Evolutionary conservation across 2,113 vertebrate genomes (phyloP).

Genomic region (Elephantulus edwardii): DNA sequence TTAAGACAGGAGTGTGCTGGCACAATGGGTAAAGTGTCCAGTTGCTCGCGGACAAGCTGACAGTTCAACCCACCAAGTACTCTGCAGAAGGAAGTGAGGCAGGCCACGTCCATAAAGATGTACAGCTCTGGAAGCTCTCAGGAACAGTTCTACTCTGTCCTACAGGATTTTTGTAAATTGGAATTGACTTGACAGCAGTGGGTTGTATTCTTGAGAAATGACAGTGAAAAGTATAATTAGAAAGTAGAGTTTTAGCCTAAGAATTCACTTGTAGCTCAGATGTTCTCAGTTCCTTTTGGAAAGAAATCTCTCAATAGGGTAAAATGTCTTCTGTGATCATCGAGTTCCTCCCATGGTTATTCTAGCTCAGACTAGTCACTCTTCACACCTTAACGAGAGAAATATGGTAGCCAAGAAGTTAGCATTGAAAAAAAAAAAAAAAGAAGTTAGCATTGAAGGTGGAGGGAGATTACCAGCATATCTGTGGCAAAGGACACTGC

Average conservation of each 20-base stretch:
- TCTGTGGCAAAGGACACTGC: not conserved
- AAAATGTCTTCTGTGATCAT: not conserved
- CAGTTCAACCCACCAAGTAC: not conserved
- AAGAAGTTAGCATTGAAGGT: not conserved
- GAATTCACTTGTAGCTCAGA: not conserved
- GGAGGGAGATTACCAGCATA: no score
- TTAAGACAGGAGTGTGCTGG: not conserved
- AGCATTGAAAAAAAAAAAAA: no score
- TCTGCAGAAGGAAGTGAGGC: not conserved
- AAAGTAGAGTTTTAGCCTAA: not conserved
- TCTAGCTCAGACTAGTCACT: not conserved
- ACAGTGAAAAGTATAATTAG: not conserved
- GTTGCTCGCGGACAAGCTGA: not conserved
- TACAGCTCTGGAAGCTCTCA: not conserved
- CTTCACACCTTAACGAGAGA: not conserved
- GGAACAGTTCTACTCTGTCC: not conserved
- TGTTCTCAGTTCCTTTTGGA: not conserved
- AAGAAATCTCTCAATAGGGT: not conserved
- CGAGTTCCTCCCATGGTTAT: not conserved
- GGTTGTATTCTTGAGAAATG: not conserved
- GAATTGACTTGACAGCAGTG: no score
- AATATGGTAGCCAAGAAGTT: not conserved
- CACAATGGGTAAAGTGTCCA: not conserved
- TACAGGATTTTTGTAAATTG: not conserved
- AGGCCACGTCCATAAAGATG: not conserved